These are phyloP conservation scores for Drosophila cardini DNA, from an alignment of 1,140 invertebrate species.

Conservation along the genomic window DNA sequence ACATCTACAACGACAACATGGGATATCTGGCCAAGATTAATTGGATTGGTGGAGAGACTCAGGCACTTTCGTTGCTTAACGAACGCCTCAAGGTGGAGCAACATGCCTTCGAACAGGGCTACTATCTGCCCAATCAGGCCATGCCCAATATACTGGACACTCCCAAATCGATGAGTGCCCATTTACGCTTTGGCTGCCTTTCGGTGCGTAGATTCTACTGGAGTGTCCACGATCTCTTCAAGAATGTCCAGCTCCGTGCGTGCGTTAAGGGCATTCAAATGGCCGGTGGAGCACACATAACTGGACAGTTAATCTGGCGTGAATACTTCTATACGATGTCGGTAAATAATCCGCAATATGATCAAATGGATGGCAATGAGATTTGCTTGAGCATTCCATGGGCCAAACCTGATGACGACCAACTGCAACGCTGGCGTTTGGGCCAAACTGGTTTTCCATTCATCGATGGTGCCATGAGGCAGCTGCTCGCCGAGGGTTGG, in stretches of 20 bases:
- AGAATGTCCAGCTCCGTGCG: slow-evolving; percentile 86
- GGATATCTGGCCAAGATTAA: slow-evolving; percentile 74
- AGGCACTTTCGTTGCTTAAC: slow-evolving; percentile 87
- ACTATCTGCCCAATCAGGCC: slow-evolving; percentile 88
- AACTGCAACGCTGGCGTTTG: slow-evolving; percentile 87
- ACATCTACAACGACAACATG: slow-evolving; percentile 85
- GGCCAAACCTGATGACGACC: slow-evolving; percentile 86
- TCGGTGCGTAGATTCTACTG: slow-evolving; percentile 89
- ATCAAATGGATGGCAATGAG: slow-evolving; percentile 89
- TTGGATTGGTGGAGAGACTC: slow-evolving; percentile 89
- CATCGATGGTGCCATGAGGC: slow-evolving; percentile 91
- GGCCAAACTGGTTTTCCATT: slow-evolving; percentile 91
- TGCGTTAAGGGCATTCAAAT: slow-evolving; percentile 61
- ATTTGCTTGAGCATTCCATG: slow-evolving; percentile 91
- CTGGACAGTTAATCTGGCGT: slow-evolving; percentile 91
- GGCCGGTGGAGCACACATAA: slow-evolving; percentile 83
- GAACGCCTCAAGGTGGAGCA: slow-evolving; percentile 86
- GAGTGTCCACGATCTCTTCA: slow-evolving; percentile 87
- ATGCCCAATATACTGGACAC: slow-evolving; percentile 89
- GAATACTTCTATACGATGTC: slow-evolving; percentile 93
- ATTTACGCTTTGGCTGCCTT: slow-evolving; percentile 88
- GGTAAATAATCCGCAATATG: slow-evolving; percentile 88
- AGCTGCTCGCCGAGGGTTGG: slow-evolving; percentile 87
- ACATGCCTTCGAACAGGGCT: slow-evolving; percentile 87
- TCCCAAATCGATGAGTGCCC: slow-evolving; percentile 89